These are phyloP conservation scores for Dascyllus trimaculatus DNA, from an alignment of 2,113 vertebrate genomes.

Conservation along the genomic window DNA sequence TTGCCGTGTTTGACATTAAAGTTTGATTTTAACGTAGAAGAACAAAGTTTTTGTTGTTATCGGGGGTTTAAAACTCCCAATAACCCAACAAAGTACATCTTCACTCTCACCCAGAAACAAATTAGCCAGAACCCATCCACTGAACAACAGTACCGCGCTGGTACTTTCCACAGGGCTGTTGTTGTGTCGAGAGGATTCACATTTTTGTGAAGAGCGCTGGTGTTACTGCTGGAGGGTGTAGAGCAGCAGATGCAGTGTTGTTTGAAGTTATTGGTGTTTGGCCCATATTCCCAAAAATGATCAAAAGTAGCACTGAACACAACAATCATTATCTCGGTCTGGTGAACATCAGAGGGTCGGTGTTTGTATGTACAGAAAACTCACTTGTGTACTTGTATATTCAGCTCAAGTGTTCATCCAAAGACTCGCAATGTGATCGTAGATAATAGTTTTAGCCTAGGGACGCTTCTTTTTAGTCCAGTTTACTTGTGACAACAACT, in stretches of 20 bases:
- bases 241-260: constrained; percentile 24
- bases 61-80: constrained; percentile 1
- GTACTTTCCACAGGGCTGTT: background rate
- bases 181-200: constrained; percentile 3
- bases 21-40: constrained; percentile 3
- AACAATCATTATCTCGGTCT: constrained; percentile 36
- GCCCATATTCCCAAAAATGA: constrained; percentile 15
- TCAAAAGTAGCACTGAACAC: constrained; percentile 49
- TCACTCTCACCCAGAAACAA: constrained; percentile 25
- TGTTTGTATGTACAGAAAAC: background rate
- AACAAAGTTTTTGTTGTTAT: constrained; percentile 23
- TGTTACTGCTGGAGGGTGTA: constrained; percentile 7
- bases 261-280: constrained; percentile 29
- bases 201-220: background rate
- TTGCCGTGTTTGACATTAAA: constrained; percentile 44
- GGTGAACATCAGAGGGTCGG: constrained; percentile 6
- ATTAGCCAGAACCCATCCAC: constrained; percentile 36
- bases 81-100: constrained; percentile 10
- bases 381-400: background rate
- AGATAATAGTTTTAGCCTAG: background rate
- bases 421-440: background rate
- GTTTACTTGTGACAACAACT: constrained; percentile 18
- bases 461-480: background rate
- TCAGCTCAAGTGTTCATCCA: background rate
- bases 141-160: constrained; percentile 26